Evolutionary conservation across 30 jellyfish, hydroid and myxozoan genomes (phyloP).

Genomic region (Hydractinia symbiolongicarpus): DNA sequence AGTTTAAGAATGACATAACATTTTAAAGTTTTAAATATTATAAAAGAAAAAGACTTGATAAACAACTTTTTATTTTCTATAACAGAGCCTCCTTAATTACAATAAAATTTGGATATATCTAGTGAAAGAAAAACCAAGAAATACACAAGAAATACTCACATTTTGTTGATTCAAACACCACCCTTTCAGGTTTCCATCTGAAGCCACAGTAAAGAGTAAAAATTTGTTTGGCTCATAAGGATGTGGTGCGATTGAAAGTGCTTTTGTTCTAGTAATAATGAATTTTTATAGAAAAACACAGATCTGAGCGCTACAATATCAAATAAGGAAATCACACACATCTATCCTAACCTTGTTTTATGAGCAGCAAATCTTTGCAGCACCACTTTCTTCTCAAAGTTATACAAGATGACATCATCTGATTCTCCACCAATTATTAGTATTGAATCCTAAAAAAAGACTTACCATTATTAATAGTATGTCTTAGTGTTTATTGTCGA

Average conservation of each 20-base stretch:
- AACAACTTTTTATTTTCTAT: too few relatives aligned
- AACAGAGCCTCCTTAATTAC: too few relatives aligned
- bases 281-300: background rate
- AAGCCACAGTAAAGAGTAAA: constrained; percentile 56
- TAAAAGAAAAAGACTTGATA: too few relatives aligned
- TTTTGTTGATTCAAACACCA: constrained; percentile 51
- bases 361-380: constrained; percentile 60
- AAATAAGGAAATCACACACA: background rate
- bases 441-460: constrained; percentile 29
- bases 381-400: constrained; percentile 15
- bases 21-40: too few relatives aligned
- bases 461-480: background rate
- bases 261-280: constrained; percentile 41
- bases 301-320: background rate
- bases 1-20: too few relatives aligned
- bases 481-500: too few relatives aligned
- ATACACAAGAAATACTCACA: constrained; percentile 26
- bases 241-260: constrained; percentile 32
- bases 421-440: constrained; percentile 50
- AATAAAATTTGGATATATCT: too few relatives aligned
- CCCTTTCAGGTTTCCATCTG: constrained; percentile 69
- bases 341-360: constrained; percentile 40
- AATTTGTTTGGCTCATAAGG: constrained; percentile 38
- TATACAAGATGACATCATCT: constrained; percentile 54
- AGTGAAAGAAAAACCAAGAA: too few relatives aligned